Conservation (phyloP, 2,888 invertebrate species). For the Carterocephalus palaemon region DNA sequence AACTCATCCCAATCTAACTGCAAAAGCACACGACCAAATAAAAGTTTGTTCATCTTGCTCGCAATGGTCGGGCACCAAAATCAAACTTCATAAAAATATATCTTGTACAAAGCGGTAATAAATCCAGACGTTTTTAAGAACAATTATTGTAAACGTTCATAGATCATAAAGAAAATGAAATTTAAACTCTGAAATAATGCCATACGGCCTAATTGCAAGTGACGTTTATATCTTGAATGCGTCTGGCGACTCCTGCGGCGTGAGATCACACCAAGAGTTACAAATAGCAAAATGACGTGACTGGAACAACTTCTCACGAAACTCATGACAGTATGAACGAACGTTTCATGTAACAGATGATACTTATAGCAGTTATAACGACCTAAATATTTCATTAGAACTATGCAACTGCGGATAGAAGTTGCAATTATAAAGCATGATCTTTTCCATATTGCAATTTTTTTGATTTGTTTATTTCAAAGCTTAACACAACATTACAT, state of each 20-base stretch:
- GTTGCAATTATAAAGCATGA: no score
- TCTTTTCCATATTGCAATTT: no score
- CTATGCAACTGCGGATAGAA: no score
- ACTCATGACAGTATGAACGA: no score
- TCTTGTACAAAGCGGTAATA: neutral
- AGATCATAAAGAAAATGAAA: neutral
- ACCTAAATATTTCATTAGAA: constrained; percentile 13
- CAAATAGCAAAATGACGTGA: constrained; percentile 29
- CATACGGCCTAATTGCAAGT: constrained; percentile 23
- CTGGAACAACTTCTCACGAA: constrained; percentile 19
- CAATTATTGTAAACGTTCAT: neutral
- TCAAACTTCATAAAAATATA: neutral
- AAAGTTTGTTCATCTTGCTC: no score
- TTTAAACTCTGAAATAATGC: constrained; percentile 22
- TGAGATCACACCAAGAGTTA: constrained; percentile 30
- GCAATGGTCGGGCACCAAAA: no score
- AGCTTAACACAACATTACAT: no score
- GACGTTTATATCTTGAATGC: constrained; percentile 27
- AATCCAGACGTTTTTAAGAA: neutral
- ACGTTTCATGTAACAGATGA: constrained; percentile 6
- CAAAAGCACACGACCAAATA: no score
- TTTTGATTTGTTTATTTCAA: no score
- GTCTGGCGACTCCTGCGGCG: constrained; percentile 21
- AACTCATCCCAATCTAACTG: no score
- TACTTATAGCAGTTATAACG: constrained; percentile 6